Evolutionary conservation across 35 echinoderm and acorn worm genomes (phyloP).

Genomic region (Ptychodera flava): DNA sequence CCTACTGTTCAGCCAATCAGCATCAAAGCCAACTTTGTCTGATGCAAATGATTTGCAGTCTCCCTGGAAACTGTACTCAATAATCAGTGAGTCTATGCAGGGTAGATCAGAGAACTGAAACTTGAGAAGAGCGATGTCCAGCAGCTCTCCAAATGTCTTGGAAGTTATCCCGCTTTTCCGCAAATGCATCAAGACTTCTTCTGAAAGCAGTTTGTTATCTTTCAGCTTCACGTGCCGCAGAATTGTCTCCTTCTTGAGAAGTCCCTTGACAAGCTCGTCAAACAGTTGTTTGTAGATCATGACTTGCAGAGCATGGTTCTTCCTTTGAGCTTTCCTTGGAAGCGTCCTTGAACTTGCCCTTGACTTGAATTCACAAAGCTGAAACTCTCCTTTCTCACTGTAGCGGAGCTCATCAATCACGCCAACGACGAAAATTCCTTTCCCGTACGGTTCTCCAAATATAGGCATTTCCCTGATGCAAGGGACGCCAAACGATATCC

Average conservation of each 20-base stretch:
- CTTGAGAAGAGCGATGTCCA: conserved; percentile 20
- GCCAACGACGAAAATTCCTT: conserved; percentile 39
- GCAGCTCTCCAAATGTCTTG: conserved; percentile 23
- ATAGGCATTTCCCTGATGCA: conserved; percentile 60
- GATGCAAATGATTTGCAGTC: conserved; percentile 41
- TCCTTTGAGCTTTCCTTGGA: conserved; percentile 48
- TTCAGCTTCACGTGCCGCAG: conserved; percentile 22
- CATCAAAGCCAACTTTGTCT: conserved; percentile 35
- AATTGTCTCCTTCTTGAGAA: conserved; percentile 24
- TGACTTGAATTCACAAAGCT: conserved; percentile 80
- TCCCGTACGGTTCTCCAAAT: conserved; percentile 51
- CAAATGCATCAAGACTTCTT: conserved; percentile 30
- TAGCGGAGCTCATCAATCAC: conserved; percentile 74
- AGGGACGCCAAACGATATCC: background rate
- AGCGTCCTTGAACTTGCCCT: conserved; percentile 40
- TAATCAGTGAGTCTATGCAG: conserved; percentile 34
- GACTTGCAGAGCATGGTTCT: conserved; percentile 60
- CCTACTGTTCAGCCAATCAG: conserved; percentile 39
- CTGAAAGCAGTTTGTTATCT: conserved; percentile 9
- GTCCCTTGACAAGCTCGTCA: conserved; percentile 47
- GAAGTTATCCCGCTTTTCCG: conserved; percentile 18
- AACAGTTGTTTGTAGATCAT: conserved; percentile 64
- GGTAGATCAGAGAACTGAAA: conserved; percentile 55
- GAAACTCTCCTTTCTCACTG: conserved; percentile 38
- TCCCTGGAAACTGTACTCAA: conserved; percentile 53